Evolutionary conservation across 1,140 invertebrate genomes (phyloP).

Genomic region (Mamestra configurata): DNA sequence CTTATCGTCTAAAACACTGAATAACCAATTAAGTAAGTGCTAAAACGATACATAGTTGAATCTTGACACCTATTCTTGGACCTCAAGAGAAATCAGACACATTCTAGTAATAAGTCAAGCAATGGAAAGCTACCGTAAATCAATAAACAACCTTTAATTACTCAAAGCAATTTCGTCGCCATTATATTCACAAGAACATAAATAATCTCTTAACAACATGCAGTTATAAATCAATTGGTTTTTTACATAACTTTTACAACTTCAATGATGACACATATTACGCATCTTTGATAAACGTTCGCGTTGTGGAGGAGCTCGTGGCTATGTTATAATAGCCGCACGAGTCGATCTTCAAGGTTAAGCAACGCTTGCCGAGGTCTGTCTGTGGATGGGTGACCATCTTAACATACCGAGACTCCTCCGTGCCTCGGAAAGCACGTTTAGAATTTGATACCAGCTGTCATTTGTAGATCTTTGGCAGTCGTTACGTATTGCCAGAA

Average conservation of each 20-base stretch:
- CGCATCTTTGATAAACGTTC: not conserved
- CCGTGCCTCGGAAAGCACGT: no score
- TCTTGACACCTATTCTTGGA: not conserved
- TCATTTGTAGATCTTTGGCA: no score
- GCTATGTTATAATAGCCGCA: no score
- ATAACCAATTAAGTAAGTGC: no score
- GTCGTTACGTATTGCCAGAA: no score
- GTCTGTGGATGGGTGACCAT: no score
- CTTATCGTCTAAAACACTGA: no score
- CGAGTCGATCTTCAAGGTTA: no score
- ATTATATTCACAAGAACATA: not conserved
- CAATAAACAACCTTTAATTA: conserved; percentile 20
- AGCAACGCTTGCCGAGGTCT: no score
- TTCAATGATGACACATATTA: conserved; percentile 13
- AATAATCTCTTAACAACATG: conserved; percentile 34
- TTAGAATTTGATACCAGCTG: no score
- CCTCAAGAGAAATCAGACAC: not conserved
- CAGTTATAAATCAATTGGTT: not conserved
- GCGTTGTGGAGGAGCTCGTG: no score
- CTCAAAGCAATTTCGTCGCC: not conserved
- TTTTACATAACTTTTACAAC: conserved; percentile 23
- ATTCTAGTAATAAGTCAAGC: not conserved
- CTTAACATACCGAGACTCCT: no score
- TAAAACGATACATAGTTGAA: not conserved
- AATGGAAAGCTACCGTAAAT: conserved; percentile 7